A percentile compares a stretch with the other conserved stretches of the same genome.
Conservation (phyloP, 2,113 vertebrate species). For the Rhinoptilus africanus region DNA sequence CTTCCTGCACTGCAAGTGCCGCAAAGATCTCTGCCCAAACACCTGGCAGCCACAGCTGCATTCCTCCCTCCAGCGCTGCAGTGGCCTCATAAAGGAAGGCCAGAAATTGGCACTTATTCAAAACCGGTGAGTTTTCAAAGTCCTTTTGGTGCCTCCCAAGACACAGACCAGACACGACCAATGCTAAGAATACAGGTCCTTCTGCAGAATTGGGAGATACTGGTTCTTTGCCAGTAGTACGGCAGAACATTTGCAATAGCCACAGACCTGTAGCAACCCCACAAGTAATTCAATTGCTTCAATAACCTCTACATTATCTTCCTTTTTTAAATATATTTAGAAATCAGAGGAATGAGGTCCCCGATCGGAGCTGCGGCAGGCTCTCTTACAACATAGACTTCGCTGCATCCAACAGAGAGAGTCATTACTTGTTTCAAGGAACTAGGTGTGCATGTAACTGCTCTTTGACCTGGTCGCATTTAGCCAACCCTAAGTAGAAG, state of each 20-base stretch:
- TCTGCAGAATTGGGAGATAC: not conserved
- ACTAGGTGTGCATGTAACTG: not conserved
- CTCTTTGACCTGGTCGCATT: not conserved
- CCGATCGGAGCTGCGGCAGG: not conserved
- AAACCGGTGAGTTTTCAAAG: not conserved
- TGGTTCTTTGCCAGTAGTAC: not conserved
- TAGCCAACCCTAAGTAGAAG: not conserved
- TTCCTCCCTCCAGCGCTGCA: not conserved
- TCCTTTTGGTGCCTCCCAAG: not conserved
- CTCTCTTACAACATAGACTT: not conserved
- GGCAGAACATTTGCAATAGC: not conserved
- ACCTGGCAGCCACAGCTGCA: not conserved
- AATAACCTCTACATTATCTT: not conserved
- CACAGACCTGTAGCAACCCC: not conserved
- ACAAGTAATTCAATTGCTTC: not conserved
- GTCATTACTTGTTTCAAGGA: not conserved
- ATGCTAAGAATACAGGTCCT: not conserved
- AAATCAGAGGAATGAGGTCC: conserved; percentile 44
- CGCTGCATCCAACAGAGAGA: not conserved
- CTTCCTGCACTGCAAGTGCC: accelerated
- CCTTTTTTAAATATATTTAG: not conserved
- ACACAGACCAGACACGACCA: not conserved
- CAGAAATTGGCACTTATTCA: not conserved
- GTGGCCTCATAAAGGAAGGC: not conserved
- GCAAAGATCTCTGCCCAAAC: not conserved